Base-by-base conservation (phyloP, 53 echinoderm and acorn worm genomes). In the Echinometra lucunter region DNA sequence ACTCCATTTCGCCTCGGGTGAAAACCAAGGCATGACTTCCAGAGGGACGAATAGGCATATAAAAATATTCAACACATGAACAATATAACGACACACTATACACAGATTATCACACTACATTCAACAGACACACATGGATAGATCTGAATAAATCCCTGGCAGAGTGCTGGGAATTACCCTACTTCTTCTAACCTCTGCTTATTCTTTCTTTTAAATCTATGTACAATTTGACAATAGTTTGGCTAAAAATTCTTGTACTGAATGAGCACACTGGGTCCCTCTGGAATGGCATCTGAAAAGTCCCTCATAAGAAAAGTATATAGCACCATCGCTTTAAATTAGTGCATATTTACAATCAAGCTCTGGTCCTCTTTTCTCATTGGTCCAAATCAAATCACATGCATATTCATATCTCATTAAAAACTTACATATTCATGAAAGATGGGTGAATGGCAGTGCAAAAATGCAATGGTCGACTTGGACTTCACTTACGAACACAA, bases 1-100 rank as follows among this genome's bases (percentile, higher is more conserved):
- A 42, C 91, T 57, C 95, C 94, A 95, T 96, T 98, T 96, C 91
- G 91, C 82, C 95, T 49, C 82, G 32, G 89, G 95, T 91, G 88
- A 87, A 92, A 92, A 70, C 88, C 72, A 45, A 72, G 93, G 55
- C 37, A 74, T 67, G 38, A 88, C 69, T 58, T 94, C 85, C 94
- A 94, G 94, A 94, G 94, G 94, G 94, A 60, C 83, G 58, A 45
- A 53, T 35, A 75, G 60, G 60, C 74, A 75, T 49, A 91, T 75
- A 55, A 74, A 83, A 92, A 95, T 90, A 78, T 90, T 82, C 67
- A 57, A 67, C 74, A 56, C 56, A 89, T 60, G 28, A 57, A 88
- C 88, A 57, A 89, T 60, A 53, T 34, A 37, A 75, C 27, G 45
- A 92, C 74, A 92, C 80, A 78, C 92, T 92, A 57, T 92, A 92